Base-by-base conservation (phyloP, 2,113 vertebrate genomes). In the Brevimyrus niger region DNA sequence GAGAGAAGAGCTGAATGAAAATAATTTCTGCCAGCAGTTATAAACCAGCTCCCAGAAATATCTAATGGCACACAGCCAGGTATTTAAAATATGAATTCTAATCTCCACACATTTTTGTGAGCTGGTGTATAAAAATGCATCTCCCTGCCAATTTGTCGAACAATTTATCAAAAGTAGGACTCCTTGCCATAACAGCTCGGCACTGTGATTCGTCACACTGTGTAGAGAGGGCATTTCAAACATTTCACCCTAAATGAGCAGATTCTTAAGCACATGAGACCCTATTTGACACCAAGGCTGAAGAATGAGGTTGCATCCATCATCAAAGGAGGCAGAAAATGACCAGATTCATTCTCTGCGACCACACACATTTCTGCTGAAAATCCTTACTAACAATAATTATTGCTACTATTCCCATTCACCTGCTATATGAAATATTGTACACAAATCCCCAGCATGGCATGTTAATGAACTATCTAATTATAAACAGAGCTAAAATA, bases 61-160 rank as follows among this genome's bases (percentile, higher is more conserved):
- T 80, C 73, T 80, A 8, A 21, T 80, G 73, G 73, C 73, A 80
- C 35, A 80, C 31, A 42, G 17, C 73, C 73, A 80, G 73, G 73
- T 80, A 80, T 80, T 80, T 80, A 80, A 80, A 80, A 80, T 80
- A 80, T 80, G 73, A 80, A 42, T 80, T 80, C 73, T 42, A 80
- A 80, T 80, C 35, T 35, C 73, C 35, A 80, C 73, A 42, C 73
- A 80, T 80, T 35, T 38, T 80, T 80, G 31, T 80, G 31, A 80
- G 73, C 35, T 80, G 31, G 35, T 21, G 35, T 80, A 80, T 80
- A 80, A 80, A 80, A 80, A 35, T 80, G 73, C 73, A 42, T 42
- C 17, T 80, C 73, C 11, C 17, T 44, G 82, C 42, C 82, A 46
- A 42, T 84, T 84, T 84, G 44, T 46, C 9, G 7, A 47, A 46